Percentiles rank a stretch among this genome's conserved stretches.
phyloP scores from a whole-genome alignment of 2,888 invertebrate species.

The Apodemia zela region DNA sequence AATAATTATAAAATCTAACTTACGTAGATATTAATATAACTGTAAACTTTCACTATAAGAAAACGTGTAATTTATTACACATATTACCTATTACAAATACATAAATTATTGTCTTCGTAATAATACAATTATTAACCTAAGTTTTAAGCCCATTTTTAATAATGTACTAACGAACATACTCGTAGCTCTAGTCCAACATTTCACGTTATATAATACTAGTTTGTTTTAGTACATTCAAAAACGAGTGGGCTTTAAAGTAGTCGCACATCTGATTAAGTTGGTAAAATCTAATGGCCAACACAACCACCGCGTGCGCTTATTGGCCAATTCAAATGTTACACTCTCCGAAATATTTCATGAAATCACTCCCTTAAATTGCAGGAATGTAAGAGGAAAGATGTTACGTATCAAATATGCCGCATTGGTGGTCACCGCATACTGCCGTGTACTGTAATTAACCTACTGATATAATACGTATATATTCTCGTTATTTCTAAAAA shows the following conservation, averaged over 20 bases:
- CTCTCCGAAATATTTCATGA: no score
- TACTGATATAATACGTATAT: not conserved
- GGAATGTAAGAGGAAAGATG: no score
- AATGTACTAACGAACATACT: no score
- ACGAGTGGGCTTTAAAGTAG: no score
- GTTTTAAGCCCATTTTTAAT: not conserved
- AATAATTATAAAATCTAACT: constrained; percentile 16
- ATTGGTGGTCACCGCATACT: not conserved
- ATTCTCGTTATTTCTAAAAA: not conserved
- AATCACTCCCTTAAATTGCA: no score
- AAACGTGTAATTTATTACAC: not conserved
- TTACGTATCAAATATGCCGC: no score
- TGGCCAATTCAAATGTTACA: no score
- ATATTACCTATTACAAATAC: constrained; percentile 17
- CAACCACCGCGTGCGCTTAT: no score
- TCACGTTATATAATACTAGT: not conserved
- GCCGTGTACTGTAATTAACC: not conserved
- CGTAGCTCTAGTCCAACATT: no score
- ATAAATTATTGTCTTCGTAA: constrained; percentile 35
- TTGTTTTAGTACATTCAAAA: no score
- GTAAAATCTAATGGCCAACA: no score
- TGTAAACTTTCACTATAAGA: constrained; percentile 14
- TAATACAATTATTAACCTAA: constrained; percentile 6
- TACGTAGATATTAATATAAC: not conserved
- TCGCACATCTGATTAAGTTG: no score